Base-by-base conservation (phyloP, 1,140 invertebrate species). In the Olivierus martensii region DNA sequence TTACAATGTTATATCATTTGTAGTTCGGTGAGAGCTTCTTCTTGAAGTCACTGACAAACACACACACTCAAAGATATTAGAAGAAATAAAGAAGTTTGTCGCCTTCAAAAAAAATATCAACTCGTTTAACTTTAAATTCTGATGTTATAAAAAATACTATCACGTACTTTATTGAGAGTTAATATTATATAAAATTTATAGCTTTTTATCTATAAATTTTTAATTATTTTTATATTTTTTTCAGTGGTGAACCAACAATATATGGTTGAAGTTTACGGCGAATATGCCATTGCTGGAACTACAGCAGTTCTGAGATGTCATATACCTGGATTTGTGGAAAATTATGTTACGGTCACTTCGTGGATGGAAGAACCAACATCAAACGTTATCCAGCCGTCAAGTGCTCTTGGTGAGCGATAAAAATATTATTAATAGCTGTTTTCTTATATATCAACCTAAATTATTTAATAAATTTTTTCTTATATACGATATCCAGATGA, bases 211-310 rank as follows among this genome's bases (percentile, higher is more conserved):
- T 28, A 28, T 28, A 4, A 28, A 28, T 28, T 28, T 43, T 17
- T 43, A 43, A 43, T 17, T 39, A 39, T 17, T 39, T 12, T 39
- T 12, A 12, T 18, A 18, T 46, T 44, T 47, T 42, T 57, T 59
- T 28, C 37, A 60, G 59, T 60, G 14, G 57, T 60, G 11, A 50
- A 41, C 15, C 59, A 59, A 17, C 45, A 48, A 10, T 60, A 55
- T 35, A 49, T 50, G 1, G 50, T 60, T 1, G 50, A 60, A 17
- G 59, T 60, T 10, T 60, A 60, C 38, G 51, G 51, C 64, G 85
- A 88, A 71, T 83, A 85, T 70, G 84, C 88, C 56, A 75, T 89
- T 61, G 78, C 82, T 66, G 63, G 63, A 11, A 66, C 67, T 49
- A 72, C 70, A 0, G 71, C 71, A 22, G 66, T 73, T 5, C 65